Evolutionary conservation across 1,140 invertebrate genomes (phyloP), one percentile per base, ranked within the genome.

Genomic region (Ceratina australensis): DNA sequence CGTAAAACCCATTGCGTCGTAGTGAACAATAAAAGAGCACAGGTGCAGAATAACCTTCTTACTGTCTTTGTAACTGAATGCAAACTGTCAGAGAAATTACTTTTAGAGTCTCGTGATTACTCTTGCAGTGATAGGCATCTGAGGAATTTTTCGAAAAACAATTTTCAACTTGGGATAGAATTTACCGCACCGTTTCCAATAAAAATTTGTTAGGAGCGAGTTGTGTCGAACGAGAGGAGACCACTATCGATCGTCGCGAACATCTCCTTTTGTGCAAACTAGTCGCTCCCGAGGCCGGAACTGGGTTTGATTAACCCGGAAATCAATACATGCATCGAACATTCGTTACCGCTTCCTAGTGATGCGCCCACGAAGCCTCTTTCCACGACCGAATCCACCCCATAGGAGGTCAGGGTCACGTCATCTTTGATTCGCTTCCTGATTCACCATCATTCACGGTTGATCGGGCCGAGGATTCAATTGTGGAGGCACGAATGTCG

Each of bases 281-380:
- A 61, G 47, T 57, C 66, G 56, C 0, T 42, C 26, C 57, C 24
- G 20, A 71, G 66, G 57, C 16, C 74, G 74, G 74, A 77, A 77
- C 66, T 15, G 74, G 61, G 66, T 77, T 77, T 77, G 74, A 77
- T 77, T 77, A 71, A 77, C 67, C 67, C 74, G 74, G 74, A 77
- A 77, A 77, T 67, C 67, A 47, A 52, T 71, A 71, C 26, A 42
- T 76, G 73, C 65, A 52, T 60, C 63, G 64, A 68, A 61, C 73
- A 76, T 68, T 76, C 67, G 74, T 77, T 56, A 60, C 49, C 47
- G 28, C 24, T 61, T 68, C 33, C 18, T 56, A 15, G 20, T n/a
- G 56, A 71, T 12, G 8, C 57, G 49, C 13, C 67, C 74, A 71
- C 71, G 57, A 18, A 71, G 28, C 33, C 74, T 77, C 74, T 20